Conservation (phyloP, 2,113 vertebrate species). For the Prietella phreatophila region DNA sequence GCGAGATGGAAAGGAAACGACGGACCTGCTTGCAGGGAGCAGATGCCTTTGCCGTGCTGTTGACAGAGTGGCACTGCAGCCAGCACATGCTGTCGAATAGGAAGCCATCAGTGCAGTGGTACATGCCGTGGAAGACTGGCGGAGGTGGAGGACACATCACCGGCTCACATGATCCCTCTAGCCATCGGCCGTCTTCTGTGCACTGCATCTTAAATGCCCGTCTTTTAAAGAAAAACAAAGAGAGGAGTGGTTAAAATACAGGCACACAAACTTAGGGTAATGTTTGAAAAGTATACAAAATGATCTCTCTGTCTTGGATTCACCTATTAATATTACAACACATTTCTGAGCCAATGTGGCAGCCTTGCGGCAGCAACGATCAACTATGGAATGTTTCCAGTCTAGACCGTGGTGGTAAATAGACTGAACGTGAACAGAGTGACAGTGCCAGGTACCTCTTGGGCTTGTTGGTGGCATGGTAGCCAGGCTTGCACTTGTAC, state of each 20-base stretch:
- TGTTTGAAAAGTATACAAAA: not conserved
- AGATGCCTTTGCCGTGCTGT: conserved; percentile 78
- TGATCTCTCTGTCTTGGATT: not conserved
- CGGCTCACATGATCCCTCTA: conserved; percentile 83
- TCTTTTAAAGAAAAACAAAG: conserved; percentile 67
- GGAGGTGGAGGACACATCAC: conserved; percentile 92
- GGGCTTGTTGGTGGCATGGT: conserved; percentile 88
- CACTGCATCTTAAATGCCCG: conserved; percentile 93
- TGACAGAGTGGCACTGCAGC: conserved; percentile 83
- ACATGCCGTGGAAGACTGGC: conserved; percentile 87
- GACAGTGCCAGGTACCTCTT: conserved; percentile 74
- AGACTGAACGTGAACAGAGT: not conserved
- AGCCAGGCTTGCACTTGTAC: conserved; percentile 95
- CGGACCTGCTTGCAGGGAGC: conserved; percentile 78
- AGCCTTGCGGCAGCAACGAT: not conserved
- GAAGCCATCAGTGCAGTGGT: conserved; percentile 91
- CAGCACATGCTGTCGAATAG: conserved; percentile 91
- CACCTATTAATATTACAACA: not conserved
- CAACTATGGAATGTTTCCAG: not conserved
- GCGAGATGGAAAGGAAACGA: conserved; percentile 57
- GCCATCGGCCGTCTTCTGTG: conserved; percentile 91
- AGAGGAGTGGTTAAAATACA: not conserved
- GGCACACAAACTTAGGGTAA: not conserved
- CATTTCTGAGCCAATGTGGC: not conserved
- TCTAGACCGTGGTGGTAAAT: not conserved